Conservation (phyloP, 2,888 invertebrate species). For the Mamestra brassicae region DNA sequence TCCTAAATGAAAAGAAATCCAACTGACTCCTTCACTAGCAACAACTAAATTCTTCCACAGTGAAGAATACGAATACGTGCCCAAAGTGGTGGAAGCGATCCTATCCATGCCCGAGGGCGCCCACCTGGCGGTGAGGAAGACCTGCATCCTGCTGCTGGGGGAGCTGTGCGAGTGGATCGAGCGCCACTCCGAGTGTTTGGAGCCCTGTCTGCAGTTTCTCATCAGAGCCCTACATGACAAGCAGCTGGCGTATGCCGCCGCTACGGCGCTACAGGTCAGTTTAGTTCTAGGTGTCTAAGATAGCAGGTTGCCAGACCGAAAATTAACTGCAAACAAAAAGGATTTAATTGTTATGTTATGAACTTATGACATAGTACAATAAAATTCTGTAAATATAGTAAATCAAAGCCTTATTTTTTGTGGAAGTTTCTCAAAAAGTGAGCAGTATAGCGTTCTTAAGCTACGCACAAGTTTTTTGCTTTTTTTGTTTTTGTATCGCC, state of each 20-base stretch:
- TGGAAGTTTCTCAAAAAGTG: no score
- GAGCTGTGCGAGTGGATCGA: constrained; percentile 99
- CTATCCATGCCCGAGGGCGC: constrained; percentile 95
- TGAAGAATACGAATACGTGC: constrained; percentile 97
- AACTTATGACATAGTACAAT: no score
- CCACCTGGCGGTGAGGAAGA: constrained; percentile 97
- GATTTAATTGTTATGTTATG: no score
- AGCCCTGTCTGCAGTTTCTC: constrained; percentile 94
- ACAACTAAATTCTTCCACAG: constrained; percentile 82
- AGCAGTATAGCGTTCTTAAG: no score
- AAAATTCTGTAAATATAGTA: no score
- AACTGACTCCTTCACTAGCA: neutral
- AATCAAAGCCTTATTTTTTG: no score
- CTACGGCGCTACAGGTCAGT: constrained; percentile 93
- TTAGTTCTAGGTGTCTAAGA: no score
- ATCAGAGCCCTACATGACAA: constrained; percentile 93
- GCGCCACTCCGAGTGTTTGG: constrained; percentile 95
- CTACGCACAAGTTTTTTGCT: no score
- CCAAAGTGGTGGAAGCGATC: constrained; percentile 98
- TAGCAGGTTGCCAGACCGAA: no score
- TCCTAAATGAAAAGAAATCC: no score
- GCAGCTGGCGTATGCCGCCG: constrained; percentile 95
- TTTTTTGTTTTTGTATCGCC: no score
- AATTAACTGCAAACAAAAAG: no score
- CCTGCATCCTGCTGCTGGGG: constrained; percentile 96